Percentiles rank a stretch among this genome's conserved stretches.
phyloP scores from a whole-genome alignment of 23 tunicate species.

The Ascidia mentula region DNA sequence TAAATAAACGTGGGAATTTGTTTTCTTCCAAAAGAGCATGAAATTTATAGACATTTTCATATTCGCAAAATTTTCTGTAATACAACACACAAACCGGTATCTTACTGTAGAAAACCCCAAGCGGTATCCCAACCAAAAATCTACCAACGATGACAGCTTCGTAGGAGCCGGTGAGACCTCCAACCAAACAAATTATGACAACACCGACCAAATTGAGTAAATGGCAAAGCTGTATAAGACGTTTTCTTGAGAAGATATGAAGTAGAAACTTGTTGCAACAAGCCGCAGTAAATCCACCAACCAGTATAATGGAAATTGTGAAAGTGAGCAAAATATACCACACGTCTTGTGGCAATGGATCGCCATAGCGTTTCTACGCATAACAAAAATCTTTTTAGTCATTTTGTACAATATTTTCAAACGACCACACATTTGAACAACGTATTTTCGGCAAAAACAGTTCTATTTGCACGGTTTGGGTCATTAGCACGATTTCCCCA shows the following conservation, averaged over 20 bases:
- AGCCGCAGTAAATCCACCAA: neutral
- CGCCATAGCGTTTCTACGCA: neutral
- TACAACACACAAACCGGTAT: neutral
- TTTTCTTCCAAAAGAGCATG: too few relatives aligned
- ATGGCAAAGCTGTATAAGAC: neutral
- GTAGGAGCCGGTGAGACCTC: constrained; percentile 16
- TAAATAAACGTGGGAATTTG: too few relatives aligned
- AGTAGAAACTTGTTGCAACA: neutral
- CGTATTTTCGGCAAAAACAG: neutral
- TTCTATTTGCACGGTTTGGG: neutral
- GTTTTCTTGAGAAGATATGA: neutral
- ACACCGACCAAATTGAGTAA: neutral
- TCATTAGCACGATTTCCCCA: neutral
- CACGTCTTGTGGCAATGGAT: neutral
- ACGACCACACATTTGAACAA: neutral
- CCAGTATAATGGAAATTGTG: constrained; percentile 6
- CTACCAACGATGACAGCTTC: constrained; percentile 16
- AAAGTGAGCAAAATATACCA: constrained; percentile 8
- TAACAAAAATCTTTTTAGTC: neutral
- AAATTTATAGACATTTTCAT: too few relatives aligned
- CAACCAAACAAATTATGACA: neutral
- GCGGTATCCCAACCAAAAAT: neutral
- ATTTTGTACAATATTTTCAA: too few relatives aligned
- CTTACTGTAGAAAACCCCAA: neutral
- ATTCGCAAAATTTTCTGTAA: too few relatives aligned